phyloP scores from a whole-genome alignment of 2,888 invertebrate genomes.

The Stictocephala bisonia region DNA sequence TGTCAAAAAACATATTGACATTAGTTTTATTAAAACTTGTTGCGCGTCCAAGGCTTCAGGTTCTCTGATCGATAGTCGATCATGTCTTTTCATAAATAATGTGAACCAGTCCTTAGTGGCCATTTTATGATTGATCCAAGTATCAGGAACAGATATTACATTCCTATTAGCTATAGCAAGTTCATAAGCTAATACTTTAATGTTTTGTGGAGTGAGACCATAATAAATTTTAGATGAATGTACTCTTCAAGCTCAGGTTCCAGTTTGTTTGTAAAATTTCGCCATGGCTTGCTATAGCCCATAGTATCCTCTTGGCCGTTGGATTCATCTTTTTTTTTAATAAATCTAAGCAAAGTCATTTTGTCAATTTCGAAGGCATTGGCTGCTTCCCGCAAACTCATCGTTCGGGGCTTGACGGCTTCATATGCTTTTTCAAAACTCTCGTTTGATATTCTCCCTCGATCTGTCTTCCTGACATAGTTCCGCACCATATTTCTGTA shows the following conservation, averaged over 20 bases:
- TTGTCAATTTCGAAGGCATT: conserved; percentile 14
- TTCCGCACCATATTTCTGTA: conserved; percentile 31
- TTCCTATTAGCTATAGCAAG: conserved; percentile 7
- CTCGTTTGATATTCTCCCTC: background rate
- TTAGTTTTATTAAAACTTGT: too few relatives aligned
- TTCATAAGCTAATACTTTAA: conserved; percentile 19
- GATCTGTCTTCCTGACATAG: background rate
- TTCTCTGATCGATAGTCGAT: too few relatives aligned
- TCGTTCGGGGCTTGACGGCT: background rate
- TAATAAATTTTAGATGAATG: conserved; percentile 24
- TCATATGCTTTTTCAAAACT: background rate
- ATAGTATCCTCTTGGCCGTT: background rate
- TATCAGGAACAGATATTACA: background rate
- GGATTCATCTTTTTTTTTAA: background rate
- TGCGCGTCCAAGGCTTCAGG: too few relatives aligned
- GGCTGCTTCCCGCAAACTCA: conserved; percentile 12
- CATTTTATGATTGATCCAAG: too few relatives aligned
- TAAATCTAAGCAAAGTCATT: conserved; percentile 1
- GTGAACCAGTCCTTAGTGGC: too few relatives aligned
- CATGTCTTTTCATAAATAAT: too few relatives aligned
- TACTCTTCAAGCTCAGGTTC: conserved; percentile 3
- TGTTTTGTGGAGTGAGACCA: conserved; percentile 14
- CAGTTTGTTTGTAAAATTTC: background rate
- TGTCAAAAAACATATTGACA: too few relatives aligned
- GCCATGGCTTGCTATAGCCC: conserved; percentile 5